Evolutionary conservation across 1,140 invertebrate genomes (phyloP).

Genomic region (Zaprionus davidi): DNA sequence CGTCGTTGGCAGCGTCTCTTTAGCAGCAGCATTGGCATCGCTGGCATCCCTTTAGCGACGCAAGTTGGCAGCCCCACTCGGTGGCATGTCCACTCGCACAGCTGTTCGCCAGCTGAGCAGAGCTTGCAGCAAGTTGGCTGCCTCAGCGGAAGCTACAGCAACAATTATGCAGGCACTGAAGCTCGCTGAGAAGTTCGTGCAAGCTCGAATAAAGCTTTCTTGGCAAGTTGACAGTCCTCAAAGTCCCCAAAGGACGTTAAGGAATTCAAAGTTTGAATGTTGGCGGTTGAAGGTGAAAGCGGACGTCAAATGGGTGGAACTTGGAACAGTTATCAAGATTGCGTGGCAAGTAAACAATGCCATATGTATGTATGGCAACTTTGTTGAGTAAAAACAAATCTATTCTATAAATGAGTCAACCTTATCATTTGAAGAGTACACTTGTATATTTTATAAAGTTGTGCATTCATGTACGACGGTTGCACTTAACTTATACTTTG

Average conservation of each 20-base stretch:
- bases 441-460: no score
- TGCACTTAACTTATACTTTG: no score
- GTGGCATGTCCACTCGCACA: conserved; percentile 1
- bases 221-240: conserved; percentile 24
- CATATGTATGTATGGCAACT: no score
- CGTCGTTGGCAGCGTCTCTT: conserved; percentile 19
- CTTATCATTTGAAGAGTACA: no score
- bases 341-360: no score
- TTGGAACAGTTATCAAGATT: no score
- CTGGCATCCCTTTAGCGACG: conserved; percentile 22
- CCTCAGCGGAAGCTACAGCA: conserved; percentile 16
- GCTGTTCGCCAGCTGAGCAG: conserved; percentile 36
- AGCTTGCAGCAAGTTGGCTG: conserved; percentile 32
- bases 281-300: not conserved
- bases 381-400: no score
- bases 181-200: conserved; percentile 9
- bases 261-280: not conserved
- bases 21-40: conserved; percentile 3
- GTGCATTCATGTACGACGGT: no score
- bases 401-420: no score
- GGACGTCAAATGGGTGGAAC: not conserved
- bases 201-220: not conserved
- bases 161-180: conserved; percentile 1
- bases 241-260: not conserved
- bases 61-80: conserved; percentile 29